These are phyloP conservation scores for Lymantria monacha DNA, from an alignment of 2,888 invertebrate species.

Conservation along the genomic window DNA sequence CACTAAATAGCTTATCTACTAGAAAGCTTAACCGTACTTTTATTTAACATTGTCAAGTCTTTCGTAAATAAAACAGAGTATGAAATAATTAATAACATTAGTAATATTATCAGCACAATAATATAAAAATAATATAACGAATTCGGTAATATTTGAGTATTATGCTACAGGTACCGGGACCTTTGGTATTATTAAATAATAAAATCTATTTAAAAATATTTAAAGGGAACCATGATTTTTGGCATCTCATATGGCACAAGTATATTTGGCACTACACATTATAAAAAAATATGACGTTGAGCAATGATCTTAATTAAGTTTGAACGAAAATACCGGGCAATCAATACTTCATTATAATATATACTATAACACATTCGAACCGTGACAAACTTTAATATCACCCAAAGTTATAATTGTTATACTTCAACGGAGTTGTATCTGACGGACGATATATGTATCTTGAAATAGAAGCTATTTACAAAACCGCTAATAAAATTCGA, in stretches of 20 bases:
- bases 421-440: background rate
- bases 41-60: background rate
- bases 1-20: too few relatives aligned
- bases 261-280: conserved; percentile 57
- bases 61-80: conserved; percentile 33
- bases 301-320: conserved; percentile 64
- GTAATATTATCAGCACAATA: background rate
- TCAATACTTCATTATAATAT: conserved; percentile 59
- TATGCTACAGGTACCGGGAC: conserved; percentile 73
- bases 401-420: background rate
- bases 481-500: conserved; percentile 18
- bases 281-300: conserved; percentile 66
- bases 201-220: conserved; percentile 29
- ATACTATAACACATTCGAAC: conserved; percentile 3
- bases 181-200: conserved; percentile 49
- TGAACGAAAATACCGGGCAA: conserved; percentile 70
- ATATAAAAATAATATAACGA: background rate
- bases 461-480: conserved; percentile 3
- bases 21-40: conserved; percentile 14
- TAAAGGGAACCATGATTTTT: conserved; percentile 30
- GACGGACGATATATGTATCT: too few relatives aligned
- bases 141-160: conserved; percentile 51
- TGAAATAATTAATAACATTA: background rate
- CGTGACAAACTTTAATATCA: conserved; percentile 14
- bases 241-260: conserved; percentile 51